A percentile compares a stretch with the other conserved stretches of the same genome.
These are phyloP conservation scores for Amphiprion percula DNA, from an alignment of 2,113 vertebrate species.

Conservation along the genomic window DNA sequence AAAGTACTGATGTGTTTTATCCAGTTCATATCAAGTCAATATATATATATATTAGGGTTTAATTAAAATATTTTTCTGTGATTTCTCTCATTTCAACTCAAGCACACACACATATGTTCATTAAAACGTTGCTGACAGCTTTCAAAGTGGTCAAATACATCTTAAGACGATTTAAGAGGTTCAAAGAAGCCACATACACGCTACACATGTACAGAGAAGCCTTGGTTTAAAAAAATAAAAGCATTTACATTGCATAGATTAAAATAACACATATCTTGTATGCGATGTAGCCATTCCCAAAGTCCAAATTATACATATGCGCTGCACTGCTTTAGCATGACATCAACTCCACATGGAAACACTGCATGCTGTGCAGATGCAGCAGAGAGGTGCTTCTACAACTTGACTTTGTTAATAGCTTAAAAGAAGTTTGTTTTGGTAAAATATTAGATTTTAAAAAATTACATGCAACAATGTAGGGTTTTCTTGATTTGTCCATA, in stretches of 20 bases:
- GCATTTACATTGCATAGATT: constrained; percentile 75
- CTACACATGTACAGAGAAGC: constrained; percentile 40
- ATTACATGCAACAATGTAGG: constrained; percentile 23
- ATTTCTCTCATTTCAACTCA: constrained; percentile 37
- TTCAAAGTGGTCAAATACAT: constrained; percentile 65
- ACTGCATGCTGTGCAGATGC: constrained; percentile 13
- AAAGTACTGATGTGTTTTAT: constrained; percentile 57
- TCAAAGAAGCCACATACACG: constrained; percentile 41
- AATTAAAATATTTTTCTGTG: constrained; percentile 59
- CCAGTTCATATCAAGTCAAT: constrained; percentile 31
- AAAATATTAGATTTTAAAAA: constrained; percentile 51
- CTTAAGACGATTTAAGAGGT: constrained; percentile 22
- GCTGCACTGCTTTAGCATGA: constrained; percentile 10
- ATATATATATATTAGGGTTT: constrained; percentile 68
- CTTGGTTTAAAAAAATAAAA: constrained; percentile 66
- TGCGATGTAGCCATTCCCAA: neutral
- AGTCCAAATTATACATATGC: constrained; percentile 36
- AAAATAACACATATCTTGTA: constrained; percentile 33
- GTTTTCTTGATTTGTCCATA: constrained; percentile 30
- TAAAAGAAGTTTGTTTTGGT: constrained; percentile 48
- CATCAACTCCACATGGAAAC: constrained; percentile 15
- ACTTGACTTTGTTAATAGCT: constrained; percentile 39
- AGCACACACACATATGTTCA: constrained; percentile 8
- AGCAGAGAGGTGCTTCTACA: constrained; percentile 32
- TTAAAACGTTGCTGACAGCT: constrained; percentile 27